These are phyloP conservation scores for Malacoraja senta DNA, from an alignment of 2,797 vertebrate species.

Conservation along the genomic window DNA sequence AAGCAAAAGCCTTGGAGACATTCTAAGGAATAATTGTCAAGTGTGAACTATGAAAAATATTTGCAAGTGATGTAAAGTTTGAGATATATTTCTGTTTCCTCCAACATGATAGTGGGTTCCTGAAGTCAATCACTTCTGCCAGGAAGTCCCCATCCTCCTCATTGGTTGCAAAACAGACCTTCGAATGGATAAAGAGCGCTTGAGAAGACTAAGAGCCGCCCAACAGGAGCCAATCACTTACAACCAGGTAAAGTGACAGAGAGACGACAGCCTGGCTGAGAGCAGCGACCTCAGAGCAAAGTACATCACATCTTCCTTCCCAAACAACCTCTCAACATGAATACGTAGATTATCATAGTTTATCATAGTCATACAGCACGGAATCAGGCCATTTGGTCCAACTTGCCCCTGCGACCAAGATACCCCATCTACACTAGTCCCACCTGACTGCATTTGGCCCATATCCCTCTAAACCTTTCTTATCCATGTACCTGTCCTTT, in stretches of 20 bases:
- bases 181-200: constrained; percentile 82
- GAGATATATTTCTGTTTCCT: not conserved
- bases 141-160: constrained; percentile 70
- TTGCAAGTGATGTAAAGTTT: not conserved
- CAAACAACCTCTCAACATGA: not conserved
- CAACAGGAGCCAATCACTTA: constrained; percentile 80
- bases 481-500: too few species aligned
- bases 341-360: too few species aligned
- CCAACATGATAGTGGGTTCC: constrained; percentile 72
- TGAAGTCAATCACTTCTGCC: constrained; percentile 88
- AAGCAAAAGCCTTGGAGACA: not conserved
- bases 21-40: not conserved
- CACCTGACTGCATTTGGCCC: too few species aligned
- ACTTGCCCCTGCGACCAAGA: too few species aligned
- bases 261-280: not conserved
- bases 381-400: too few species aligned
- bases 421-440: too few species aligned
- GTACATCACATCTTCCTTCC: not conserved
- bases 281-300: not conserved
- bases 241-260: constrained; percentile 62
- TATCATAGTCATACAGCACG: too few species aligned
- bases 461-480: too few species aligned
- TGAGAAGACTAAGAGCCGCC: constrained; percentile 71
- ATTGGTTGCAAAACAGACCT: constrained; percentile 96
- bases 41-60: not conserved